These are phyloP conservation scores for Subanguina moxae DNA, from an alignment of 1,140 invertebrate species.

Conservation along the genomic window DNA sequence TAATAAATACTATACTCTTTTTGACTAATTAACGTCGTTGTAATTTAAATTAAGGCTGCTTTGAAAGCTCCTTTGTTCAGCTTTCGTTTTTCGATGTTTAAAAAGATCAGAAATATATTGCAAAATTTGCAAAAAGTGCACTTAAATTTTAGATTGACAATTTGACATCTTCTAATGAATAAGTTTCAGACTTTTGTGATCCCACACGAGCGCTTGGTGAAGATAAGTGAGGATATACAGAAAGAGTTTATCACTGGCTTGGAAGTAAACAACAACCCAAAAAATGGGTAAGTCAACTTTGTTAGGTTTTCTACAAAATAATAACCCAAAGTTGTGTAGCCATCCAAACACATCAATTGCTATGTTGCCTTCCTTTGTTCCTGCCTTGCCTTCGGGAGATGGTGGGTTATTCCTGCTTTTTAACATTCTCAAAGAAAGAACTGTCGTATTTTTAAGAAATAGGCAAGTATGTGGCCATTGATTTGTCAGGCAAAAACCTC, in stretches of 20 bases:
- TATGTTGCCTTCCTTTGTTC: slow-evolving; percentile 57
- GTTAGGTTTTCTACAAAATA: too few relatives aligned
- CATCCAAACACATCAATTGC: slow-evolving; percentile 46
- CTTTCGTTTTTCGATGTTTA: too few relatives aligned
- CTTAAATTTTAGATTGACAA: too few relatives aligned
- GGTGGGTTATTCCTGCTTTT: slow-evolving; percentile 28
- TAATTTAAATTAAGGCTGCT: too few relatives aligned
- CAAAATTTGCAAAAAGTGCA: too few relatives aligned
- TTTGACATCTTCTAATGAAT: too few relatives aligned
- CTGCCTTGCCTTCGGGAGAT: slow-evolving; percentile 52
- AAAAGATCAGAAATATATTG: too few relatives aligned
- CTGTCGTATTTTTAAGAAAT: slow-evolving; percentile 36
- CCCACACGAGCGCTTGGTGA: slow-evolving; percentile 44
- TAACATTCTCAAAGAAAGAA: neutral
- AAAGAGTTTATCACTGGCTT: slow-evolving; percentile 48
- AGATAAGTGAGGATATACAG: slow-evolving; percentile 54
- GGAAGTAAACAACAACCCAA: slow-evolving; percentile 21
- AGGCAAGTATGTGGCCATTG: slow-evolving; percentile 59
- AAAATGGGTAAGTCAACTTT: neutral
- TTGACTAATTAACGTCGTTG: too few relatives aligned
- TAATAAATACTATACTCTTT: too few relatives aligned
- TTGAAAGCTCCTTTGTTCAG: too few relatives aligned
- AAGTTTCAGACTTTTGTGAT: slow-evolving; percentile 2
- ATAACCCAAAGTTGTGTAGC: neutral
- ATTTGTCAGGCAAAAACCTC: slow-evolving; percentile 56